Evolutionary conservation across 1,140 invertebrate species (phyloP).

Genomic region (Leptopilina clavipes): DNA sequence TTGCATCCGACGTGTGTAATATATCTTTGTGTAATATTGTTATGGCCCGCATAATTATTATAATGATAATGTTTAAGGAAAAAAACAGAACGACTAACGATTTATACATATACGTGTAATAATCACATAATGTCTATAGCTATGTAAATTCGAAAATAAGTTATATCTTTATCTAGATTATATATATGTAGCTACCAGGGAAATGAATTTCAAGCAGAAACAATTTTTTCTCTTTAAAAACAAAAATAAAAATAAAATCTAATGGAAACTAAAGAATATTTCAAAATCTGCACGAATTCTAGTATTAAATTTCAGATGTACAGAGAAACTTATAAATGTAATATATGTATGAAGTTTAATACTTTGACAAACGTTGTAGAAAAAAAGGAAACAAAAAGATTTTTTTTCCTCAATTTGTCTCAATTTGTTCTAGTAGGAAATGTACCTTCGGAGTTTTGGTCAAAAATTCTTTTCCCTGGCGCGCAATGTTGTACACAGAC

Average conservation of each 20-base stretch:
- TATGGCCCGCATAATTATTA: conserved; percentile 10
- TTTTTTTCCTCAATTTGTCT: neutral
- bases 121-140: conserved; percentile 41
- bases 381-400: neutral
- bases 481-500: conserved; percentile 30
- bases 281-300: conserved; percentile 6
- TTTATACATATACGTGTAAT: conserved; percentile 54
- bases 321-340: conserved; percentile 34
- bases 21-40: conserved; percentile 34
- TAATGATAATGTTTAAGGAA: neutral
- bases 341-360: conserved; percentile 35
- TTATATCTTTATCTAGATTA: conserved; percentile 30
- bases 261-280: neutral
- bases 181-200: conserved; percentile 24
- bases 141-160: conserved; percentile 31
- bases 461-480: conserved; percentile 5
- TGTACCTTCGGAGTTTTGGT: conserved; percentile 2
- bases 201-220: conserved; percentile 1
- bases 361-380: conserved; percentile 2
- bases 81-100: conserved; percentile 40
- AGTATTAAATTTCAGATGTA: conserved; percentile 34
- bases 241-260: neutral
- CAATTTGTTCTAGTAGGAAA: neutral
- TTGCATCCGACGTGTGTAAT: conserved; percentile 40
- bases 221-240: neutral